Percentiles rank a stretch among this genome's conserved stretches.
phyloP scores from a whole-genome alignment of 2,113 vertebrate species.

The Corythornis cristatus region DNA sequence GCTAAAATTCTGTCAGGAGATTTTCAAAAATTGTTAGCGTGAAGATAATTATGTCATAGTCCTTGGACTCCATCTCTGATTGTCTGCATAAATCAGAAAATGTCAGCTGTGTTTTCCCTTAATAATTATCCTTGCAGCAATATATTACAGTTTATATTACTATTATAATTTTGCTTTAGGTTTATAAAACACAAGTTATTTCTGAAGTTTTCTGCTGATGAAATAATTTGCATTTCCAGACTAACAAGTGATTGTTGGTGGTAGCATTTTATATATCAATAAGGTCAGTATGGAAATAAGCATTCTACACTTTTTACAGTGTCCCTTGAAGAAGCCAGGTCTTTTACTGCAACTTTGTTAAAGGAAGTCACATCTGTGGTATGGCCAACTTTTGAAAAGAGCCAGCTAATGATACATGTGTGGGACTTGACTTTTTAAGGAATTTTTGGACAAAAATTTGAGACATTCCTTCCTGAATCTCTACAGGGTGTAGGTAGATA shows the following conservation, averaged over 20 bases:
- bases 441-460: neutral
- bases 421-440: neutral
- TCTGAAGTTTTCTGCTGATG: constrained; percentile 73
- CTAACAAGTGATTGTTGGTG: constrained; percentile 50
- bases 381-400: neutral
- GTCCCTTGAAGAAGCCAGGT: neutral
- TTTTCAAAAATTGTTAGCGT: constrained; percentile 84
- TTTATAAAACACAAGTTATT: constrained; percentile 74
- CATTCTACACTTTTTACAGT: neutral
- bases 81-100: constrained; percentile 85
- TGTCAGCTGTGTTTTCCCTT: constrained; percentile 84
- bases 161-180: constrained; percentile 73
- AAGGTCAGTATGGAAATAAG: constrained; percentile 42
- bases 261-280: constrained; percentile 42
- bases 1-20: constrained; percentile 86
- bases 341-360: neutral
- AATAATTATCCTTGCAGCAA: constrained; percentile 80
- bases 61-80: constrained; percentile 84
- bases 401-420: neutral
- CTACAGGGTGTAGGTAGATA: neutral
- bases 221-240: constrained; percentile 67
- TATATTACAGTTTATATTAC: constrained; percentile 77
- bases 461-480: neutral
- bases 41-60: constrained; percentile 86
- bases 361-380: neutral